These are phyloP conservation scores for Campylomormyrus tamandua DNA, from an alignment of 2,113 vertebrate genomes.

Conservation along the genomic window DNA sequence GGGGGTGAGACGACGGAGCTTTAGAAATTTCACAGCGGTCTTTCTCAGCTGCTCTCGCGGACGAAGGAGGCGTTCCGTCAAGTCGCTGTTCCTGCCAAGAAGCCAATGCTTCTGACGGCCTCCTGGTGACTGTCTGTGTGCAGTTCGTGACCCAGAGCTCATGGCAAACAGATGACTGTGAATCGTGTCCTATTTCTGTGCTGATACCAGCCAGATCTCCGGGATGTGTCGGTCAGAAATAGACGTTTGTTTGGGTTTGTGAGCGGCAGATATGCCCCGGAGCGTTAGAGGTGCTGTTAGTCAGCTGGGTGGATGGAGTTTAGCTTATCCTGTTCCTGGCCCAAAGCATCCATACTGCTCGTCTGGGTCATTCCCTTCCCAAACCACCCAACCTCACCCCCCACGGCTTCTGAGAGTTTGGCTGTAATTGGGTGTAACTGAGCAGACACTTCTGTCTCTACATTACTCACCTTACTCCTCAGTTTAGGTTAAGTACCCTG, in stretches of 20 bases:
- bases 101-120: neutral
- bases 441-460: neutral
- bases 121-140: neutral
- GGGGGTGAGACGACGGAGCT: neutral
- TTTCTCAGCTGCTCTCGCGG: neutral
- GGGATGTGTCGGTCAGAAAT: neutral
- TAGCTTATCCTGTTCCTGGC: neutral
- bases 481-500: too few relatives aligned
- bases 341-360: neutral
- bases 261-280: neutral
- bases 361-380: neutral
- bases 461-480: neutral
- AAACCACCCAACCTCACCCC: neutral
- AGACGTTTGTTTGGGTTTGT: neutral
- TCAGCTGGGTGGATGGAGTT: neutral
- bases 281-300: neutral
- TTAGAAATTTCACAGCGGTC: neutral
- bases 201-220: neutral
- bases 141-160: neutral
- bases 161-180: neutral
- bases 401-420: neutral
- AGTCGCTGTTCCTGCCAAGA: neutral
- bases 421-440: neutral
- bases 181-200: neutral
- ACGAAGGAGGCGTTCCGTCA: neutral